Conservation (phyloP, 2,888 invertebrate species). For the Agriopis marginaria region DNA sequence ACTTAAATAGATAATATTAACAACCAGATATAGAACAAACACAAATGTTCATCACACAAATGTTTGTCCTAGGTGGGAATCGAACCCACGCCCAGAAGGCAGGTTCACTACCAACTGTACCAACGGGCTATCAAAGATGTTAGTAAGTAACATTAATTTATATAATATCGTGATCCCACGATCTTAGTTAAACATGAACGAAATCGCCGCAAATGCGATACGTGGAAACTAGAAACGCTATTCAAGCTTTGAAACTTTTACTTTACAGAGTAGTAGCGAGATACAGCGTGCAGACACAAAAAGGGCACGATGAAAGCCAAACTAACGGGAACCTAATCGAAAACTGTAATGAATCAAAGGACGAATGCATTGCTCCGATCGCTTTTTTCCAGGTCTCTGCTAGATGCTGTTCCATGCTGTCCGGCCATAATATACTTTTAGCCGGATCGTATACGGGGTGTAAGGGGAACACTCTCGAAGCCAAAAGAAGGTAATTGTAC, state of each 20-base stretch:
- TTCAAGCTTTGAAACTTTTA: constrained; percentile 33
- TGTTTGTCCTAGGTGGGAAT: too few relatives aligned
- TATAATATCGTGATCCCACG: not conserved
- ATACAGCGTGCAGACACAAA: constrained; percentile 47
- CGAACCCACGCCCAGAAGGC: too few relatives aligned
- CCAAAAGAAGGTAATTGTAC: too few relatives aligned
- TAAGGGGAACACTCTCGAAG: too few relatives aligned
- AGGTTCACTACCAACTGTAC: too few relatives aligned
- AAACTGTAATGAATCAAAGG: constrained; percentile 85
- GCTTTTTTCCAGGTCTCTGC: constrained; percentile 53
- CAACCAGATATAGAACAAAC: too few relatives aligned
- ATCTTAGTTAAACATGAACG: not conserved
- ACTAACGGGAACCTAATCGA: constrained; percentile 74
- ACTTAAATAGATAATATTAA: too few relatives aligned
- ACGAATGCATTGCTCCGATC: constrained; percentile 72
- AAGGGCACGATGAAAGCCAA: constrained; percentile 55
- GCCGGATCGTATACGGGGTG: not conserved
- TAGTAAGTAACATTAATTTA: too few relatives aligned
- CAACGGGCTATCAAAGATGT: too few relatives aligned
- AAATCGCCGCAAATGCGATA: not conserved
- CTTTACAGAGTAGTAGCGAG: constrained; percentile 35
- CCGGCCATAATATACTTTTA: not conserved
- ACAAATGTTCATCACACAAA: too few relatives aligned
- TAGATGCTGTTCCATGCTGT: not conserved
- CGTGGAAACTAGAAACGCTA: not conserved